Base-by-base conservation (phyloP, 2,113 vertebrate genomes). In the Delphinapterus leucas region DNA sequence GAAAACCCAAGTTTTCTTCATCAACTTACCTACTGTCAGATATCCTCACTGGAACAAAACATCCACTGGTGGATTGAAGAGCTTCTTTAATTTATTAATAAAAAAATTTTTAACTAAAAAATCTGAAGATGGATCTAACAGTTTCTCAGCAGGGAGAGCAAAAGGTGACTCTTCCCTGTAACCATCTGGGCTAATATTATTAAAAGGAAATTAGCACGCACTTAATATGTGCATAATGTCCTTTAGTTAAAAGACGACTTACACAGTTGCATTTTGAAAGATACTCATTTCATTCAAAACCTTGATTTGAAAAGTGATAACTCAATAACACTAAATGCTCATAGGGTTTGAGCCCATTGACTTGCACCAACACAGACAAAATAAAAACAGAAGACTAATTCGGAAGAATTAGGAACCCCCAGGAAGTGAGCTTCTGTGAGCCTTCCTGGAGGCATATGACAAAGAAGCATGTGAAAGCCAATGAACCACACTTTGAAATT, bases 91-190 rank as follows among this genome's bases (percentile, higher is more conserved):
- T 86, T 47, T 58, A 82, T 74, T 82, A 41, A 33, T 77, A 70
- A 91, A 60, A 60, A 33, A 1, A 11, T 61, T 76, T 90, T 83
- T 21, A 12, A 74, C 33, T n/a, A 12, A 58, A 61, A 71, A 18
- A 14, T 25, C 21, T 93, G 41, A 44, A 86, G 83, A 65, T 8
- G 5, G 28, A 81, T 49, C 31, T 25, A 61, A 84, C 13, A 38
- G 36, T 53, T 36, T 65, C 79, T 79, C 9, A 60, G 58, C 44
- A n/a, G 49, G 38, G 26, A 60, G 70, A 96, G 86, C 49, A 47
- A 97, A 96, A 67, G 96, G 97, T 63, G 47, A 97, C 93, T 74
- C 88, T 76, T 84, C 21, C 71, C n/a, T 8, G 13, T 80, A 93
- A 96, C 89, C 44, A n/a, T 96, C 28, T 94, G 96, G 61, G 38